A percentile compares a stretch with the other conserved stretches of the same genome.
Conservation (phyloP, 2,888 invertebrate genomes). For the Pandemis heparana region DNA sequence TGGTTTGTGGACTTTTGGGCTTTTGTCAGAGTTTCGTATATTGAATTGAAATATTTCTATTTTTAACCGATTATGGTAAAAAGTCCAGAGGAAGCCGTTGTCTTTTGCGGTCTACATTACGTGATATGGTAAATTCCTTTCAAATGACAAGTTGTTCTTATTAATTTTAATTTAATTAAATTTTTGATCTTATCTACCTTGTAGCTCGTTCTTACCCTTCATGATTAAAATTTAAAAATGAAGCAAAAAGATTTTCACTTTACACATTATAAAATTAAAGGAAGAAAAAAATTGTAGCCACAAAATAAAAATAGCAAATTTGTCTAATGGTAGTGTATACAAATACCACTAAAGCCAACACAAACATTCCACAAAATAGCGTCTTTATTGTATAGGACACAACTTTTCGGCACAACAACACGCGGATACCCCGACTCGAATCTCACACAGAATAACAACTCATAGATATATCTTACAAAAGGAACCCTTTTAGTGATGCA, state of each 20-base stretch:
- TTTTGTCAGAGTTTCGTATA: neutral
- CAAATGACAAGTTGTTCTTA: no score
- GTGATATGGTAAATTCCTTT: no score
- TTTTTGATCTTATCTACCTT: no score
- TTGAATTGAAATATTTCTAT: neutral
- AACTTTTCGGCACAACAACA: neutral
- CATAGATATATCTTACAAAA: conserved; percentile 29
- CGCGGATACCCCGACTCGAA: neutral
- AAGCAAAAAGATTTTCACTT: no score
- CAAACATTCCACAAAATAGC: neutral
- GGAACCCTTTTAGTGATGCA: conserved; percentile 35
- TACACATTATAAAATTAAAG: no score
- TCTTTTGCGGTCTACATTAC: no score
- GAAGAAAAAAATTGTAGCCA: neutral
- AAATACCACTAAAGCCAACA: neutral
- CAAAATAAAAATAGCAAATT: neutral
- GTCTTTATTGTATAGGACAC: neutral
- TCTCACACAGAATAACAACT: conserved; percentile 11
- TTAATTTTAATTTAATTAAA: no score
- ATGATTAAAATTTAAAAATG: no score
- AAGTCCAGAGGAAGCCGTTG: no score
- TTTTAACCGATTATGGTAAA: neutral
- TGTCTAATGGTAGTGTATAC: neutral
- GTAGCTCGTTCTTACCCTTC: no score
- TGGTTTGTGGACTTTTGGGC: conserved; percentile 10